Evolutionary conservation across 2,888 invertebrate genomes (phyloP).

Genomic region (Melitaea athalia): DNA sequence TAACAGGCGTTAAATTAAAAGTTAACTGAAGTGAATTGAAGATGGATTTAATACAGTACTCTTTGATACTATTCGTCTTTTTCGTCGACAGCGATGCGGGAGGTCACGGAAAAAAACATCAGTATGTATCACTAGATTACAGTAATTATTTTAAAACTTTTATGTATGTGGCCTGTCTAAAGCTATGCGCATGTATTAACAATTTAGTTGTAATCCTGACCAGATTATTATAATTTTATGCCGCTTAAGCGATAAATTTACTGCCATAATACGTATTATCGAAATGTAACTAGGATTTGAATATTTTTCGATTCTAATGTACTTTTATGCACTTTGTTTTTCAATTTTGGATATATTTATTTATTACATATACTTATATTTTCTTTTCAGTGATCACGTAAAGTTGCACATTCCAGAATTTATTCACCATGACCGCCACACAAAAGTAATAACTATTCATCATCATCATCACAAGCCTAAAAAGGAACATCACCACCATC

Average conservation of each 20-base stretch:
- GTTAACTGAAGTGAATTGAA: slow-evolving; percentile 30
- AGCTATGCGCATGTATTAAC: background rate
- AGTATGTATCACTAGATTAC: slow-evolving; percentile 55
- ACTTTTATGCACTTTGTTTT: background rate
- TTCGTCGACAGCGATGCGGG: slow-evolving; percentile 65
- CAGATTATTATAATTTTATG: background rate
- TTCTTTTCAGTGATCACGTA: slow-evolving; percentile 80
- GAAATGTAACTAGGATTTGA: background rate
- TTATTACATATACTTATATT: slow-evolving; percentile 32
- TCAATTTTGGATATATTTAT: background rate
- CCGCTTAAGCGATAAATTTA: slow-evolving; percentile 35
- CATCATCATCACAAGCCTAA: slow-evolving; percentile 78
- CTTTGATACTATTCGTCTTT: slow-evolving; percentile 61
- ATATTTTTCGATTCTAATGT: background rate
- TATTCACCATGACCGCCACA: slow-evolving; percentile 83
- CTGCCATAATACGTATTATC: background rate
- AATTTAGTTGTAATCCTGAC: background rate
- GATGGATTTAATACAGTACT: slow-evolving; percentile 66
- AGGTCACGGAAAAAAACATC: slow-evolving; percentile 71
- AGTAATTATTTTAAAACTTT: background rate
- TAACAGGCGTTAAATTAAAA: background rate
- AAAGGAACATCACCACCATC: slow-evolving; percentile 73
- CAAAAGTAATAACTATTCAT: slow-evolving; percentile 83
- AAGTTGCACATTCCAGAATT: slow-evolving; percentile 83
- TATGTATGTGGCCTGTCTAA: background rate